Evolutionary conservation across 1,140 invertebrate genomes (phyloP).

Genomic region (Pemphigus obesinymphae): DNA sequence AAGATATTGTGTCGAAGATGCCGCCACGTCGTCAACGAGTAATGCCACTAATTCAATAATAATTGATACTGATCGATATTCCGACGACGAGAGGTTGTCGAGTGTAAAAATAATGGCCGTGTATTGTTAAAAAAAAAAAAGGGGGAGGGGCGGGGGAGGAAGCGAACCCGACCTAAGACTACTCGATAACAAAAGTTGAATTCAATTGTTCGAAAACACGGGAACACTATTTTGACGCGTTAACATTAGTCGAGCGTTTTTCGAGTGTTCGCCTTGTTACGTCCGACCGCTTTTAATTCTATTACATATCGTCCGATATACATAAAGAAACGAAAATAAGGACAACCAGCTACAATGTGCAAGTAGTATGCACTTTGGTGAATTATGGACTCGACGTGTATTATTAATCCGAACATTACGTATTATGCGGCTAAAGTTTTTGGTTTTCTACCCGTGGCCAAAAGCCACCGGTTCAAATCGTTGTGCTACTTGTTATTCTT

Average conservation of each 20-base stretch:
- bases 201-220: neutral
- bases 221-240: neutral
- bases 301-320: no score
- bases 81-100: neutral
- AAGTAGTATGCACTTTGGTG: neutral
- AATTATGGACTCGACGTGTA: neutral
- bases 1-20: neutral
- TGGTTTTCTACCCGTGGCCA: neutral
- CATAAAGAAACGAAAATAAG: neutral
- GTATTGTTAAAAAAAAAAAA: neutral
- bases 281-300: neutral
- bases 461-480: no score
- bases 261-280: neutral
- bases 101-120: neutral
- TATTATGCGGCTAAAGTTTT: neutral
- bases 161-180: neutral
- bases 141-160: neutral
- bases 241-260: neutral
- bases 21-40: neutral
- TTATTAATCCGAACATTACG: neutral
- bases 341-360: neutral
- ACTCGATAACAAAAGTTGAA: neutral
- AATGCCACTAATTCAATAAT: slow-evolving; percentile 2
- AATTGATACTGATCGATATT: slow-evolving; percentile 18
- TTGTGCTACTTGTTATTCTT: neutral